These are phyloP conservation scores for Hydropsyche betteni DNA, from an alignment of 2,888 invertebrate species.

Conservation along the genomic window DNA sequence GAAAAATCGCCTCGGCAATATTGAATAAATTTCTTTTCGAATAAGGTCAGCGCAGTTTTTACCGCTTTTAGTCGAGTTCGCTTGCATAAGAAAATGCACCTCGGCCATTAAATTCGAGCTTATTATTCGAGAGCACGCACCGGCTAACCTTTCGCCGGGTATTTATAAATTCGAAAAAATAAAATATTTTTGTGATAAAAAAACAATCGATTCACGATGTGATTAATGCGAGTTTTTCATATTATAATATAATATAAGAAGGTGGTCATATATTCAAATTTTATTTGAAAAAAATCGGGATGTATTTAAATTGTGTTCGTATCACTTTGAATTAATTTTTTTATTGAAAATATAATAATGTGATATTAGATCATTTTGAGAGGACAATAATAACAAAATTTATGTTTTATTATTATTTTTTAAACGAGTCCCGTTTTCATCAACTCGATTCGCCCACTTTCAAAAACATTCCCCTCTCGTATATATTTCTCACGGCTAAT, in stretches of 20 bases:
- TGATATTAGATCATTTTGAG: no score
- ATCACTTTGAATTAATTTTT: no score
- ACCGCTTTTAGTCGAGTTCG: not conserved
- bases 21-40: constrained; percentile 22
- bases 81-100: constrained; percentile 15
- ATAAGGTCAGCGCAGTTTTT: constrained; percentile 17
- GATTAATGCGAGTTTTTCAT: no score
- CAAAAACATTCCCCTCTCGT: constrained; percentile 13
- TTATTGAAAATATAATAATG: no score
- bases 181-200: no score
- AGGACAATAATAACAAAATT: no score
- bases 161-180: not conserved
- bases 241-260: no score
- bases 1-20: constrained; percentile 11
- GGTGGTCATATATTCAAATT: no score
- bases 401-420: not conserved
- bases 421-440: constrained; percentile 7
- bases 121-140: constrained; percentile 16
- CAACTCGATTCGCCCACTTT: constrained; percentile 19
- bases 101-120: constrained; percentile 17
- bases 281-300: no score
- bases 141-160: not conserved
- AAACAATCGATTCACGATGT: no score
- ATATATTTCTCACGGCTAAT: constrained; percentile 27
- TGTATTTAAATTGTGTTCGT: no score